Conservation (phyloP, 2,797 vertebrate species). For the Hozukius guyotensis region DNA sequence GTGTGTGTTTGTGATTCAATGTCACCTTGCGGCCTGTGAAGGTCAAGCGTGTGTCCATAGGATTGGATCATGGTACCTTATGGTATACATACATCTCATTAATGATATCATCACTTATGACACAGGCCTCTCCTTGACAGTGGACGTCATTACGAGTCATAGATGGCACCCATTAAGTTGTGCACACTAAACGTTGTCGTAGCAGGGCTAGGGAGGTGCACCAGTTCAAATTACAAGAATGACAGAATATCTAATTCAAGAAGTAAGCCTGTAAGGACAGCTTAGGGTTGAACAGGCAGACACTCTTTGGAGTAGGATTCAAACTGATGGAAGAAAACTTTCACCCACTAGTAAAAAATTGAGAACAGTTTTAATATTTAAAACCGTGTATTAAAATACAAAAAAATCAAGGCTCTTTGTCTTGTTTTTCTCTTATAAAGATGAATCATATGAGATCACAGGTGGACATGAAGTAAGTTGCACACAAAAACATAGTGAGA, state of each 20-base stretch:
- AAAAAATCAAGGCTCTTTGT: neutral
- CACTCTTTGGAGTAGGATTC: constrained; percentile 8
- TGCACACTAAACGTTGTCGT: neutral
- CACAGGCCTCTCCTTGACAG: constrained; percentile 19
- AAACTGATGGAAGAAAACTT: neutral
- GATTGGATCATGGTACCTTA: constrained; percentile 27
- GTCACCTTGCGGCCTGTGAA: constrained; percentile 21
- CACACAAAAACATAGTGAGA: neutral
- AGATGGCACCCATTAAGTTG: constrained; percentile 1
- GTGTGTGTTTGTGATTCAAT: neutral
- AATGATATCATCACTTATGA: constrained; percentile 30
- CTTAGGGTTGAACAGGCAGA: constrained; percentile 8
- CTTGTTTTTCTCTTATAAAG: neutral
- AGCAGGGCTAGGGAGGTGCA: neutral
- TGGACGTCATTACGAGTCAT: constrained; percentile 11
- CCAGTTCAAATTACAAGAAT: constrained; percentile 16
- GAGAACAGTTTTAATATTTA: neutral
- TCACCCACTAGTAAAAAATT: neutral
- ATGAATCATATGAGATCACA: neutral
- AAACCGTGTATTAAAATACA: neutral
- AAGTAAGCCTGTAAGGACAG: constrained; percentile 6
- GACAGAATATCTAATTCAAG: constrained; percentile 6
- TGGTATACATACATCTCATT: constrained; percentile 23
- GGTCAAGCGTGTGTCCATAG: constrained; percentile 23
- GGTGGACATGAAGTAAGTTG: neutral